Percentiles rank a stretch among this genome's conserved stretches.
Conservation (phyloP, 2,888 invertebrate species). For the Stenichneumon culpator region DNA sequence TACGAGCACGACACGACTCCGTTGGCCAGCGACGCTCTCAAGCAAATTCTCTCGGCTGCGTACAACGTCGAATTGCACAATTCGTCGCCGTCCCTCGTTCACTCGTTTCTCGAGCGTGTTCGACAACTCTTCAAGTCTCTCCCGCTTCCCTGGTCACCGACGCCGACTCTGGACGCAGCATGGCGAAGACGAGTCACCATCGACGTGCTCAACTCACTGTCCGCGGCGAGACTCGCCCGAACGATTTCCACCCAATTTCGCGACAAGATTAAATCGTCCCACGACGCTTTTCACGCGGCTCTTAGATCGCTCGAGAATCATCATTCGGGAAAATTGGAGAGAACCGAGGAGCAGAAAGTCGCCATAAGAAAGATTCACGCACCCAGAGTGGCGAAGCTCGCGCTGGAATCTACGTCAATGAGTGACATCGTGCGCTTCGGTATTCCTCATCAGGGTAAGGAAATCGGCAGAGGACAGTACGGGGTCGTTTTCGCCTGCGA, state of each 20-base stretch:
- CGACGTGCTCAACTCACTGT: conserved; percentile 90
- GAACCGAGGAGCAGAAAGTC: conserved; percentile 92
- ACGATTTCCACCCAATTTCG: conserved; percentile 91
- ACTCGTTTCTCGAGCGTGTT: conserved; percentile 89
- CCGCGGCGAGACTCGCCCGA: conserved; percentile 90
- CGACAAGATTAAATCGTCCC: conserved; percentile 91
- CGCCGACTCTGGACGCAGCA: conserved; percentile 85
- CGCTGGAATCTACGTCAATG: conserved; percentile 93
- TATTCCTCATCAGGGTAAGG: conserved; percentile 88
- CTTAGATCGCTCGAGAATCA: conserved; percentile 90
- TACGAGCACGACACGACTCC: conserved; percentile 87
- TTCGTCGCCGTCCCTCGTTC: conserved; percentile 88
- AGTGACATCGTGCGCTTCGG: conserved; percentile 92
- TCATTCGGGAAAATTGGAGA: conserved; percentile 90
- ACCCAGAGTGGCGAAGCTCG: conserved; percentile 92
- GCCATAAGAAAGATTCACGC: conserved; percentile 92
- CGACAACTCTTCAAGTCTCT: conserved; percentile 88
- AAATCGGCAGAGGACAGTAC: conserved; percentile 94
- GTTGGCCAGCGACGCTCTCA: conserved; percentile 90
- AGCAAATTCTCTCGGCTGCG: conserved; percentile 91
- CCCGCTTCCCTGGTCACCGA: conserved; percentile 88
- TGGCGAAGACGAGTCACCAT: conserved; percentile 91
- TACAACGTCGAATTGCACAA: conserved; percentile 91
- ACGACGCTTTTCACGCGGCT: conserved; percentile 92
- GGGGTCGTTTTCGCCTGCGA: conserved; percentile 95